Percentiles rank a stretch among this genome's conserved stretches.
Conservation (phyloP, 2,888 invertebrate species). For the Drosophila helvetica region DNA sequence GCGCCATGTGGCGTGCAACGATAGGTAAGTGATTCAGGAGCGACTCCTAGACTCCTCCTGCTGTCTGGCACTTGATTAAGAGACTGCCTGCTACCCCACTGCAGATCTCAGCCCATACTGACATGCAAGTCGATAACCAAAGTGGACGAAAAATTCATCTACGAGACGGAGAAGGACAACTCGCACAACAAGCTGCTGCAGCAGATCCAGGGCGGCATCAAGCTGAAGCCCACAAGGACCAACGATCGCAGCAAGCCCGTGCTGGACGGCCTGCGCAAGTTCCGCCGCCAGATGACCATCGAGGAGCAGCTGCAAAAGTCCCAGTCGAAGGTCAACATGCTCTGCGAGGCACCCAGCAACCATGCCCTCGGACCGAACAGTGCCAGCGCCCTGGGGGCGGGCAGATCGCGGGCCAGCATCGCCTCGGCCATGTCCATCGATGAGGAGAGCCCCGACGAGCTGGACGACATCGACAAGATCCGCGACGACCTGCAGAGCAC, state of each 20-base stretch:
- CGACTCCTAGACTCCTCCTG: too few relatives aligned
- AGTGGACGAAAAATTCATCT: conserved; percentile 92
- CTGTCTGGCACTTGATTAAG: too few relatives aligned
- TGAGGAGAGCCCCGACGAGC: conserved; percentile 91
- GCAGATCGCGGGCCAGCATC: conserved; percentile 69
- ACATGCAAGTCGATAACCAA: conserved; percentile 87
- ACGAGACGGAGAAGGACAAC: conserved; percentile 93
- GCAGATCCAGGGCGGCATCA: conserved; percentile 91
- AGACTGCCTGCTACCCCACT: not conserved
- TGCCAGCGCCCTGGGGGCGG: conserved; percentile 50
- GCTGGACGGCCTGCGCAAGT: conserved; percentile 92
- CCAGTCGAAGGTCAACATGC: conserved; percentile 87
- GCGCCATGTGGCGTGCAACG: conserved; percentile 93
- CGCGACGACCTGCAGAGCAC: conserved; percentile 96
- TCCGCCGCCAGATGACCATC: conserved; percentile 94
- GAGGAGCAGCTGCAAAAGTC: conserved; percentile 95
- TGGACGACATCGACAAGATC: conserved; percentile 95
- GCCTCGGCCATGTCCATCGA: conserved; percentile 83
- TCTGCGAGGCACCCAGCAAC: conserved; percentile 72
- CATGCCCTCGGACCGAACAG: conserved; percentile 58
- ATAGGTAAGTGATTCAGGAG: conserved; percentile 85
- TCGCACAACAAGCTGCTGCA: conserved; percentile 92
- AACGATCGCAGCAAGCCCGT: conserved; percentile 95
- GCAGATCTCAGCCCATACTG: conserved; percentile 87
- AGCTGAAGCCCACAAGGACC: conserved; percentile 89